Evolutionary conservation across 2,888 invertebrate genomes (phyloP).

Genomic region (Gryllus longicercus): DNA sequence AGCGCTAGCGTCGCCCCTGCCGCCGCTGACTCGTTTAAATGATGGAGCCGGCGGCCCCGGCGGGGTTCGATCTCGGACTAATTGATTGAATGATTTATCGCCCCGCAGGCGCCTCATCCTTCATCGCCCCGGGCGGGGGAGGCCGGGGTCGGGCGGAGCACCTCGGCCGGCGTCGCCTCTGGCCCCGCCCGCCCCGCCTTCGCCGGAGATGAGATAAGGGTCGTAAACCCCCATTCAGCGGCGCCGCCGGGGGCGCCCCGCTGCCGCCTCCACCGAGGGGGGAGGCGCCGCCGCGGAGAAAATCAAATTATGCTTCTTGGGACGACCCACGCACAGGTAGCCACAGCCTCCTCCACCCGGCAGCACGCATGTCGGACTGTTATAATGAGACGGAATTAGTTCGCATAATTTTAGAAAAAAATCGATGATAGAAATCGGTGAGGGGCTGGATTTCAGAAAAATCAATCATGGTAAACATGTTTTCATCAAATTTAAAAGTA

Average conservation of each 20-base stretch:
- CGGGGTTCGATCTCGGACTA: conserved; percentile 17
- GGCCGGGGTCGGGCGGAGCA: not conserved
- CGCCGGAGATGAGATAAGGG: not conserved
- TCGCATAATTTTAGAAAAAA: too few species aligned
- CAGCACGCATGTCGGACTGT: too few species aligned
- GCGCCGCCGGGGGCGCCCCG: not conserved
- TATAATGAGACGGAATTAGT: too few species aligned
- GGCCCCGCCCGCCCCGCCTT: not conserved
- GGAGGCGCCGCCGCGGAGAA: not conserved
- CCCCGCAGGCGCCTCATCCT: not conserved
- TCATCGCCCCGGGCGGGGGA: not conserved
- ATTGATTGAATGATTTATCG: conserved; percentile 17
- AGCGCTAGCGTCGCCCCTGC: not conserved
- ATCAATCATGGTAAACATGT: too few species aligned
- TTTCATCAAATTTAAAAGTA: too few species aligned
- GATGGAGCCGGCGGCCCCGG: not conserved
- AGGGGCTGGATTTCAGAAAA: too few species aligned
- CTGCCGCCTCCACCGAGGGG: not conserved
- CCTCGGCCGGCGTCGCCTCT: not conserved
- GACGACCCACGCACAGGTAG: too few species aligned
- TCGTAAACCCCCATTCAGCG: not conserved
- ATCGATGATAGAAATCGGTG: too few species aligned
- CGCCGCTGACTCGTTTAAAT: not conserved
- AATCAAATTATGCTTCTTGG: too few species aligned
- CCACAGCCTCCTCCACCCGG: too few species aligned